Conservation (phyloP, 2,888 invertebrate species). For the Norana najaformis region DNA sequence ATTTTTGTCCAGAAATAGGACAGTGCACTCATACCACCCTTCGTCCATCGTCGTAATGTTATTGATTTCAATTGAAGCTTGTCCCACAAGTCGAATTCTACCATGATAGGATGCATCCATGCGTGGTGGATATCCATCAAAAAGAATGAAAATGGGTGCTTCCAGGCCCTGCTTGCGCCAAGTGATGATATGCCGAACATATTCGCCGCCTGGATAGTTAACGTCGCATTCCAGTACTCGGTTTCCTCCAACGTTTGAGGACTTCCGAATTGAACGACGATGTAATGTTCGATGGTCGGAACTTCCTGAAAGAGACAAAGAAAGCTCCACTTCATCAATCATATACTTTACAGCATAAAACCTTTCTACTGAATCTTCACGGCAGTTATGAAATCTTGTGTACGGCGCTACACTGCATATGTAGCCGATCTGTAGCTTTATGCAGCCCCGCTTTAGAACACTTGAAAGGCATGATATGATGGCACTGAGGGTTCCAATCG, state of each 20-base stretch:
- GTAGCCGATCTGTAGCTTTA: too few relatives aligned
- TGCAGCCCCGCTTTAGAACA: too few relatives aligned
- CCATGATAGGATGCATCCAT: slow-evolving; percentile 72
- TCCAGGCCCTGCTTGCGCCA: slow-evolving; percentile 99
- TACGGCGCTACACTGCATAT: too few relatives aligned
- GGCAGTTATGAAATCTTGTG: neutral
- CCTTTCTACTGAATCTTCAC: neutral
- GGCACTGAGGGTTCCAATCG: neutral
- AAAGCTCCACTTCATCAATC: neutral
- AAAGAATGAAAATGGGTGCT: slow-evolving; percentile 96
- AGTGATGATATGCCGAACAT: slow-evolving; percentile 92
- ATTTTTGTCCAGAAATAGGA: slow-evolving; percentile 91
- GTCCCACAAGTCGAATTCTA: slow-evolving; percentile 43
- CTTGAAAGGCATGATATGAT: neutral
- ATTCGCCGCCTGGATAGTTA: slow-evolving; percentile 89
- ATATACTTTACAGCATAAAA: neutral
- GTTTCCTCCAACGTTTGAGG: slow-evolving; percentile 93
- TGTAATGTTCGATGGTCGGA: neutral
- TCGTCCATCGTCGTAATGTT: slow-evolving; percentile 89
- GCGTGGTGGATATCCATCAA: slow-evolving; percentile 95
- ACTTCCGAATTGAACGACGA: slow-evolving; percentile 68
- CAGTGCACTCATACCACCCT: slow-evolving; percentile 94
- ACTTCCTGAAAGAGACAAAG: neutral
- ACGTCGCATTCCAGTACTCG: slow-evolving; percentile 97
- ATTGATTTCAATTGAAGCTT: slow-evolving; percentile 84